These are phyloP conservation scores for Chloropsis hardwickii DNA, from an alignment of 2,113 vertebrate genomes.

Conservation along the genomic window DNA sequence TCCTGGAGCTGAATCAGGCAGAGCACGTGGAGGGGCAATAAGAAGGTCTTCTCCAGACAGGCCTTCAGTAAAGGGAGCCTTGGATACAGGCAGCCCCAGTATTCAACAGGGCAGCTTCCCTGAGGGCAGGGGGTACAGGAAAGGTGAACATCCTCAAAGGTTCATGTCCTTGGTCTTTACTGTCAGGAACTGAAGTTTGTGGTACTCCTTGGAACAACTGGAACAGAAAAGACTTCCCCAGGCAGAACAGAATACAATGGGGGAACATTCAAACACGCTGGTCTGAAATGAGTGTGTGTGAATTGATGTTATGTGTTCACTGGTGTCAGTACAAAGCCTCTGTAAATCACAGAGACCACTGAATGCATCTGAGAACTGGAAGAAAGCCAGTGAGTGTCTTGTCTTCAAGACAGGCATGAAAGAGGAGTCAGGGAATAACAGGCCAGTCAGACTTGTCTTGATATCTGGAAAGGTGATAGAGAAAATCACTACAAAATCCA, in stretches of 20 bases:
- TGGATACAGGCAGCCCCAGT: not conserved
- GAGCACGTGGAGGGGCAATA: not conserved
- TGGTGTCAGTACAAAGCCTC: not conserved
- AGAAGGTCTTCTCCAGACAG: not conserved
- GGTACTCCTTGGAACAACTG: not conserved
- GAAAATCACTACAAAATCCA: not conserved
- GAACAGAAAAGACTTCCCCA: not conserved
- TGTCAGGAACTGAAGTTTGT: not conserved
- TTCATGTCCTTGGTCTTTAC: not conserved
- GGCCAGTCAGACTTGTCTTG: not conserved
- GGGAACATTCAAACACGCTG: not conserved
- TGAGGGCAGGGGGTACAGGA: not conserved
- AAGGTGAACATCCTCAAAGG: not conserved
- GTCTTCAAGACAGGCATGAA: not conserved
- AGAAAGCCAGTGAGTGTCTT: not conserved
- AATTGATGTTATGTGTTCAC: not conserved
- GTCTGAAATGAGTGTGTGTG: not conserved
- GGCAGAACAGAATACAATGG: not conserved
- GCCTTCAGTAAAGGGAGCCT: not conserved
- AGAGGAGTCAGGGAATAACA: not conserved
- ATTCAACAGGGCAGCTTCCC: not conserved
- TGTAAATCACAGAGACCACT: fast-evolving
- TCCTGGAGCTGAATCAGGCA: not conserved
- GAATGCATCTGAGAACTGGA: not conserved
- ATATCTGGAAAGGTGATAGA: not conserved